Conservation (phyloP, 2,113 vertebrate genomes). For the Mus spicilegus region DNA sequence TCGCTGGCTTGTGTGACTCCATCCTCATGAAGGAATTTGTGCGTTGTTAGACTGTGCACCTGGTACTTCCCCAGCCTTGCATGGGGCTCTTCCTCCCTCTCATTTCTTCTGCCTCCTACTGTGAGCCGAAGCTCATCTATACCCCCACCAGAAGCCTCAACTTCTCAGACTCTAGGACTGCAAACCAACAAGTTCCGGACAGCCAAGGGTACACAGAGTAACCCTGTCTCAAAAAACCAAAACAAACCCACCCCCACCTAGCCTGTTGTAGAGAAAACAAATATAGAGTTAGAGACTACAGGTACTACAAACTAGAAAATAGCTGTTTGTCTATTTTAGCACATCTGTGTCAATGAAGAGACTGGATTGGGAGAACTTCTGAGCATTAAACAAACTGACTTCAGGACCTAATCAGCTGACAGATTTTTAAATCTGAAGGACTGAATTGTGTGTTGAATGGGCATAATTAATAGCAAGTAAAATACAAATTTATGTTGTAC, state of each 20-base stretch:
- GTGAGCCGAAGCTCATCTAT: neutral
- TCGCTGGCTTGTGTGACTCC: too few relatives aligned
- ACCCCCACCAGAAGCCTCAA: neutral
- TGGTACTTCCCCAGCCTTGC: neutral
- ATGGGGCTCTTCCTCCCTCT: neutral
- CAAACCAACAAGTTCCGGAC: neutral
- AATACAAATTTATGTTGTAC: constrained; percentile 26
- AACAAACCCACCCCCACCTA: neutral
- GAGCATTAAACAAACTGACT: neutral
- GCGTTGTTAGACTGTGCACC: neutral
- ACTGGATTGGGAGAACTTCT: neutral
- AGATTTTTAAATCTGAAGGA: constrained; percentile 25
- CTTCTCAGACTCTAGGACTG: neutral
- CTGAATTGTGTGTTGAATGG: neutral
- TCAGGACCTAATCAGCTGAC: neutral
- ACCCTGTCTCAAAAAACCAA: neutral
- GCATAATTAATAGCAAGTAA: neutral
- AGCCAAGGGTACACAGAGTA: neutral
- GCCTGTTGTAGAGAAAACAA: neutral
- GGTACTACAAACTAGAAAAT: neutral
- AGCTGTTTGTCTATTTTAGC: neutral
- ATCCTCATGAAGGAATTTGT: neutral
- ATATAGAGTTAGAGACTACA: neutral
- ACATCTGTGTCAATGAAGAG: neutral
- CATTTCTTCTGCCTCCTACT: neutral